Percentiles rank a stretch among this genome's conserved stretches.
These are phyloP conservation scores for Leucophenga varia DNA, from an alignment of 1,140 invertebrate species.

Conservation along the genomic window DNA sequence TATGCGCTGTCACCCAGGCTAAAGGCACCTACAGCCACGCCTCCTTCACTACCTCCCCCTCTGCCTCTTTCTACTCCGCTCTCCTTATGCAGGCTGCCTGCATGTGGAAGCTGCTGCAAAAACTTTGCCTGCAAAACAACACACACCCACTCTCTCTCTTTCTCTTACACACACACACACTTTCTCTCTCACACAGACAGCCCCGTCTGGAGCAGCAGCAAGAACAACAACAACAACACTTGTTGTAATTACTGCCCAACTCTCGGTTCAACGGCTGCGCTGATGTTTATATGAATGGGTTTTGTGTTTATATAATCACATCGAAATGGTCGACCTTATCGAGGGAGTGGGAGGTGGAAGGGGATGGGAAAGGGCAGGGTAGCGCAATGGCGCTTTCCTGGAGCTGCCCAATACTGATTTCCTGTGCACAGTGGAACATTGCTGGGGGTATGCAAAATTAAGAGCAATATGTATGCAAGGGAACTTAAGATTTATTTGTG, in stretches of 20 bases:
- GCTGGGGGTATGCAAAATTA: too few species aligned
- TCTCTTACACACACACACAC: neutral
- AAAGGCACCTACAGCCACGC: neutral
- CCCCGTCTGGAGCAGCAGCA: slow-evolving; percentile 1
- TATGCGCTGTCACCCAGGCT: slow-evolving; percentile 34
- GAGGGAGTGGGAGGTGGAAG: too few species aligned
- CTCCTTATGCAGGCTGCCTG: too few species aligned
- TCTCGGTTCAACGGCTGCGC: slow-evolving; percentile 30
- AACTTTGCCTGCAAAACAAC: slow-evolving; percentile 11
- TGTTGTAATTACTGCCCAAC: slow-evolving; percentile 43
- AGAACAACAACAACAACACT: slow-evolving; percentile 22
- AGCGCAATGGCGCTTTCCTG: too few species aligned
- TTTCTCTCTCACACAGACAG: slow-evolving; percentile 1
- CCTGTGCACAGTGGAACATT: too few species aligned
- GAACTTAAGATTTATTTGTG: too few species aligned
- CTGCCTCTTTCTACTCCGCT: too few species aligned
- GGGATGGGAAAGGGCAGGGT: too few species aligned
- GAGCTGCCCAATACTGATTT: too few species aligned
- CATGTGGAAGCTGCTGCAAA: slow-evolving; percentile 17
- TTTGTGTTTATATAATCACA: slow-evolving; percentile 46
- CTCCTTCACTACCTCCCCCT: neutral
- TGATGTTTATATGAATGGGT: slow-evolving; percentile 46
- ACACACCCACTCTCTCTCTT: neutral
- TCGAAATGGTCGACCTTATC: slow-evolving; percentile 24
- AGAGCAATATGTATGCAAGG: too few species aligned